phyloP scores from a whole-genome alignment of 2,113 vertebrate genomes.

The Cololabis saira region DNA sequence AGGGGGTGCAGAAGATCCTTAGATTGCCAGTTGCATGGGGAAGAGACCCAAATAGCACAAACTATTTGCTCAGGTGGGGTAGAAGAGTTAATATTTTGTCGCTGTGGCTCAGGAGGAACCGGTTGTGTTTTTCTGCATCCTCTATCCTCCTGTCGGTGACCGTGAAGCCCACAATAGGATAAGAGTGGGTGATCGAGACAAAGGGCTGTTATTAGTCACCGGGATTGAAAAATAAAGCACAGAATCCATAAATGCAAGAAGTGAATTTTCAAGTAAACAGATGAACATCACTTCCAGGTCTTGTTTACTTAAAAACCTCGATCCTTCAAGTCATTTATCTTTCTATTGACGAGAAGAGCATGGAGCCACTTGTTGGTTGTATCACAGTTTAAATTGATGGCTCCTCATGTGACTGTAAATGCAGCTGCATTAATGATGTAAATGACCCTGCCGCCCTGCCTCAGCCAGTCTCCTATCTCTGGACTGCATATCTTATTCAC shows the following conservation, averaged over 20 bases:
- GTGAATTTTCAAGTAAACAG: too few species aligned
- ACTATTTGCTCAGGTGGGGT: too few species aligned
- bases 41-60: too few species aligned
- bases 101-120: too few species aligned
- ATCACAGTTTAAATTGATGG: neutral
- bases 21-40: too few species aligned
- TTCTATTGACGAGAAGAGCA: neutral
- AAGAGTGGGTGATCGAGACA: too few species aligned
- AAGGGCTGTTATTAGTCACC: neutral
- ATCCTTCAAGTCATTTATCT: neutral
- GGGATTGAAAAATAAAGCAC: neutral
- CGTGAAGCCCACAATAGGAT: too few species aligned
- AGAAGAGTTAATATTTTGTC: too few species aligned
- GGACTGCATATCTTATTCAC: slow-evolving; percentile 43
- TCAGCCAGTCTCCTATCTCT: slow-evolving; percentile 42
- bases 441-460: slow-evolving; percentile 15
- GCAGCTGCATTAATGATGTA: slow-evolving; percentile 16
- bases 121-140: too few species aligned
- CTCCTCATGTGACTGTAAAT: slow-evolving; percentile 1
- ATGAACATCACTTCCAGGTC: neutral
- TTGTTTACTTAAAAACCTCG: neutral
- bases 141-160: too few species aligned
- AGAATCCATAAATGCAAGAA: too few species aligned
- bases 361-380: neutral
- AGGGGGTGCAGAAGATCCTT: slow-evolving; percentile 27